Base-by-base conservation (phyloP, 2,888 invertebrate genomes). In the Agrotis exclamationis region DNA sequence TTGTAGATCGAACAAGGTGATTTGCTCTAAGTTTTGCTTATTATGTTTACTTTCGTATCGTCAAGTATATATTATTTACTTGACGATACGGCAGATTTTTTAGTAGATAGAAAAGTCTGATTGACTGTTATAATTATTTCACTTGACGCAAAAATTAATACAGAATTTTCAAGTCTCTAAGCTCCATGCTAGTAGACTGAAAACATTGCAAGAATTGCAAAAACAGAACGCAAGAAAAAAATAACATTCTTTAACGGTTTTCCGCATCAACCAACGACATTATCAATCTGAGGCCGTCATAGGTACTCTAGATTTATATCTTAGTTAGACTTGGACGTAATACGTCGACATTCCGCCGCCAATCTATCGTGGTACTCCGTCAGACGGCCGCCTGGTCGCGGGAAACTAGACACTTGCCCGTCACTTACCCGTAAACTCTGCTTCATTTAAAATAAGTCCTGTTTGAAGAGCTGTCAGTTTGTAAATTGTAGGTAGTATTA, bases 311-410 rank as follows among this genome's bases (percentile, higher is more conserved):
- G 82, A 72, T 82, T 63, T 60, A 53, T 82, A 82, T 82, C 82
- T 70, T 1, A 66, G 77, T 77, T 44, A 62, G 47, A 47, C 69
- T 75, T 58, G 33, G 59, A 77, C 70, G 70, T 76, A 63, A 78
- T 77, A 64, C n/a, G 82, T 65, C 78, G 51, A 51, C 78, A 81
- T 77, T 77, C 81, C 81, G 47, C 58, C 47, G 71, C 14, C 81
- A 45, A 77, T 77, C 72, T 65, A 65, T 77, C 71, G 64, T 24
- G 28, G 57, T 16, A 33, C 28, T 57, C n/a, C n/a, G 64, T 70
- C 81, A 62, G 51, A 33, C 16, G 33, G 60, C 80, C 76, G 76
- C 74, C 74, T 45, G 18, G 51, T 18, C 45, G 24, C 56, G 54
- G 63, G 39, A 48, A 81, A 81, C 81, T 47, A 60, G 81, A 80